These are phyloP conservation scores for Nycticorax nycticorax DNA, from an alignment of 2,113 vertebrate species.

Conservation along the genomic window DNA sequence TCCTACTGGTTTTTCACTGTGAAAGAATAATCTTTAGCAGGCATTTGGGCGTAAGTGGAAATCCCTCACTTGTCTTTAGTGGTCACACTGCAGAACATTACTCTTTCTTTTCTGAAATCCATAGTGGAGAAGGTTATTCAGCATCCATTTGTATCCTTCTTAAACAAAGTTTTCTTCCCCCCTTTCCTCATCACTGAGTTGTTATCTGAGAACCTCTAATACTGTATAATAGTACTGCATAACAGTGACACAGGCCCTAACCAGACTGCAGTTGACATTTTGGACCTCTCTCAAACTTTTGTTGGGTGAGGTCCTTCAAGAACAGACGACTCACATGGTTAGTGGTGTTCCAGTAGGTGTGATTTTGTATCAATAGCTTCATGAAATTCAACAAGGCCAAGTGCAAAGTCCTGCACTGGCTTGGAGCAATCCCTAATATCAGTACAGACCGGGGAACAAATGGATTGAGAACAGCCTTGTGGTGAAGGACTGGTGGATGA, in stretches of 20 bases:
- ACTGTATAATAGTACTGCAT: neutral
- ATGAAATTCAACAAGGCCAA: neutral
- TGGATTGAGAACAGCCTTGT: neutral
- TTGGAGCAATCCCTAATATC: too few species aligned
- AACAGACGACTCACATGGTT: neutral
- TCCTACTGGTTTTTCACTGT: neutral
- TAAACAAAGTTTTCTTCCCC: neutral
- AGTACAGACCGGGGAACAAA: neutral
- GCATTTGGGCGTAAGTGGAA: neutral
- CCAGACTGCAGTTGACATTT: neutral
- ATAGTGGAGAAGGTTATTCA: neutral
- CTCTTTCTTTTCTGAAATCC: neutral
- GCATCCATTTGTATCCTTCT: neutral
- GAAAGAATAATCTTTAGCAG: neutral
- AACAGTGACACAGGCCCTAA: neutral
- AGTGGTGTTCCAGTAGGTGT: neutral
- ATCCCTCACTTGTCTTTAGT: neutral
- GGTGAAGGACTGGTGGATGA: neutral
- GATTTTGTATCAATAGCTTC: neutral
- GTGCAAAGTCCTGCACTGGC: neutral
- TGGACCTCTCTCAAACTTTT: neutral
- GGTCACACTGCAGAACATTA: neutral
- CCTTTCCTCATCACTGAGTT: neutral
- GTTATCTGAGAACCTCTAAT: neutral
- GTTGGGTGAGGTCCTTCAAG: neutral